phyloP scores from a whole-genome alignment of 2,888 invertebrate species.

The Pachycephus smyrnensis region DNA sequence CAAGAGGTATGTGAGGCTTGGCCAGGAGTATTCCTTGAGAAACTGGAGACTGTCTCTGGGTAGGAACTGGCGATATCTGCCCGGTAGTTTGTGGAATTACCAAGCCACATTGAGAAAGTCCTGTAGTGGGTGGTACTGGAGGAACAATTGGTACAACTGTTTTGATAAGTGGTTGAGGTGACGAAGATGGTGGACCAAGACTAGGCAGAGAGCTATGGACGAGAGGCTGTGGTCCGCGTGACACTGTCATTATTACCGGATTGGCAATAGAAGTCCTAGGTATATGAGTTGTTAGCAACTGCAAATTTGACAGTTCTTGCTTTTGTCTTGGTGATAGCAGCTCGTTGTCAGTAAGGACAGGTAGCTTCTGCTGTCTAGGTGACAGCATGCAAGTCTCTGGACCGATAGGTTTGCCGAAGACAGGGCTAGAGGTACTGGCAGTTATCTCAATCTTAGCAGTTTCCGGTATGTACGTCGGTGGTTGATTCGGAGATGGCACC shows the following conservation, averaged over 20 bases:
- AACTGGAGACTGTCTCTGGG: constrained; percentile 36
- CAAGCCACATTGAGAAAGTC: constrained; percentile 34
- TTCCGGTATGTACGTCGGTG: constrained; percentile 64
- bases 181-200: constrained; percentile 37
- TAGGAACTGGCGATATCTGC: constrained; percentile 23
- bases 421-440: constrained; percentile 52
- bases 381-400: constrained; percentile 44
- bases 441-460: constrained; percentile 63
- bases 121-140: constrained; percentile 14
- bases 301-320: constrained; percentile 69
- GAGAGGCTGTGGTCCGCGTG: constrained; percentile 39
- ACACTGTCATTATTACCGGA: constrained; percentile 67
- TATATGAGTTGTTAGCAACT: constrained; percentile 76
- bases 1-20: constrained; percentile 48
- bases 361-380: constrained; percentile 47
- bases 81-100: constrained; percentile 28
- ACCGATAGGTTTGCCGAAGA: constrained; percentile 42
- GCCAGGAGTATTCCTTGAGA: constrained; percentile 41
- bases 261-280: constrained; percentile 69
- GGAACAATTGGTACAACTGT: constrained; percentile 52
- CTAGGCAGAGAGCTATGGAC: constrained; percentile 47
- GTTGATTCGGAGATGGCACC: constrained; percentile 64
- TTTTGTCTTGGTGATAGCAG: constrained; percentile 52
- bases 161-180: constrained; percentile 53
- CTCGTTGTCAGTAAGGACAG: constrained; percentile 42